Conservation (phyloP, 2,797 vertebrate genomes). For the Pantherophis vulpinus region DNA sequence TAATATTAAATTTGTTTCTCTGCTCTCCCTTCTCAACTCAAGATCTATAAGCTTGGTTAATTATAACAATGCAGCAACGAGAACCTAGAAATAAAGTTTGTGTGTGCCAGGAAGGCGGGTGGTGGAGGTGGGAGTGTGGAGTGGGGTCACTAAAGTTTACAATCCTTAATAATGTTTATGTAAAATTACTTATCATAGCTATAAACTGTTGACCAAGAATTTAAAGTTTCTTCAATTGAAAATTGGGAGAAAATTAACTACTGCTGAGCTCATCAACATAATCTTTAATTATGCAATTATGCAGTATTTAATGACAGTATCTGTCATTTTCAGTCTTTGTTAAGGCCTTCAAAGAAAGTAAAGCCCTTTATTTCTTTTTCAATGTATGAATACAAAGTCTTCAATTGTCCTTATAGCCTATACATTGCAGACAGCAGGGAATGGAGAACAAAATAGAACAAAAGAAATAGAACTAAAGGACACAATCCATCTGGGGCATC, state of each 20-base stretch:
- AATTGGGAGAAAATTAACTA: neutral
- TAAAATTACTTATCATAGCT: conserved; percentile 62
- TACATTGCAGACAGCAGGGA: neutral
- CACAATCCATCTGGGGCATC: neutral
- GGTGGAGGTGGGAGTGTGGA: conserved; percentile 5
- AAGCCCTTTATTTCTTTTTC: neutral
- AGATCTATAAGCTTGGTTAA: conserved; percentile 48
- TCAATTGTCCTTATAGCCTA: conserved; percentile 21
- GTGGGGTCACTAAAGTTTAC: conserved; percentile 65
- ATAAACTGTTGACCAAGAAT: conserved; percentile 60
- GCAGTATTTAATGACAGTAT: conserved; percentile 21
- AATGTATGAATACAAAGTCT: neutral
- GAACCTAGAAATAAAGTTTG: conserved; percentile 27
- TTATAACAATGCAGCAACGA: conserved; percentile 54
- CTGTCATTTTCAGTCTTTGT: conserved; percentile 47
- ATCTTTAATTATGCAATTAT: conserved; percentile 67
- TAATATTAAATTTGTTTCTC: conserved; percentile 59
- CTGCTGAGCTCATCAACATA: conserved; percentile 32
- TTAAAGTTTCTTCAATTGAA: conserved; percentile 43
- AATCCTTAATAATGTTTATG: conserved; percentile 54
- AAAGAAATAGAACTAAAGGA: neutral
- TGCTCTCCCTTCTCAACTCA: conserved; percentile 56
- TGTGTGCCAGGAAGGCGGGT: neutral
- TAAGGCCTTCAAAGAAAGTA: conserved; percentile 46
- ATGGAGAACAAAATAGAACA: neutral